Percentiles rank a stretch among this genome's conserved stretches.
phyloP scores from a whole-genome alignment of 2,797 vertebrate genomes.

The Helostoma temminkii region DNA sequence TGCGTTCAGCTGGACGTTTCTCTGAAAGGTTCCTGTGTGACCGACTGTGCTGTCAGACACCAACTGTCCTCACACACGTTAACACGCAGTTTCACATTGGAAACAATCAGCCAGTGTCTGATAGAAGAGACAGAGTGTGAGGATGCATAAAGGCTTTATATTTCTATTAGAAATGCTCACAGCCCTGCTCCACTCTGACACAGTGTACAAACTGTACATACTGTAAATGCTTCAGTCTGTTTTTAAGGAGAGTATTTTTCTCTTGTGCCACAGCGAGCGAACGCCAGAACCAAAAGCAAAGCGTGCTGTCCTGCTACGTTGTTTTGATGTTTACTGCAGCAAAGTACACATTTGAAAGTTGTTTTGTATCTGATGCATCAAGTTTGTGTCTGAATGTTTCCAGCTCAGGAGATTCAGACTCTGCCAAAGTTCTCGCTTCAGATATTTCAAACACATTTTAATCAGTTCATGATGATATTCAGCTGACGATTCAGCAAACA shows the following conservation, averaged over 20 bases:
- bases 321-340: slow-evolving; percentile 36
- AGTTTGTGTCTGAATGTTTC: slow-evolving; percentile 37
- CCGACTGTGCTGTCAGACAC: slow-evolving; percentile 36
- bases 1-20: background rate
- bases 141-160: slow-evolving; percentile 54
- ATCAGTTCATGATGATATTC: slow-evolving; percentile 30
- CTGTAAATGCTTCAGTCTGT: slow-evolving; percentile 51
- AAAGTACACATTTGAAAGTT: slow-evolving; percentile 1
- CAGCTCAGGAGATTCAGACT: slow-evolving; percentile 10
- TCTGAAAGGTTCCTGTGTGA: background rate
- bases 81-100: too few relatives aligned
- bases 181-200: slow-evolving; percentile 24
- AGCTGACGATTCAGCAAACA: slow-evolving; percentile 11
- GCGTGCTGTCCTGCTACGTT: slow-evolving; percentile 49
- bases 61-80: too few relatives aligned
- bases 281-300: slow-evolving; percentile 37
- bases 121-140: slow-evolving; percentile 20
- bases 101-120: slow-evolving; percentile 47
- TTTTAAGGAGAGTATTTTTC: slow-evolving; percentile 63
- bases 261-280: slow-evolving; percentile 49
- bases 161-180: slow-evolving; percentile 42
- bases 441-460: slow-evolving; percentile 4
- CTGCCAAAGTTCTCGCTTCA: slow-evolving; percentile 47
- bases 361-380: slow-evolving; percentile 7
- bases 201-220: slow-evolving; percentile 43